phyloP scores from a whole-genome alignment of 2,113 vertebrate genomes.

The Thinocorus orbignyianus region DNA sequence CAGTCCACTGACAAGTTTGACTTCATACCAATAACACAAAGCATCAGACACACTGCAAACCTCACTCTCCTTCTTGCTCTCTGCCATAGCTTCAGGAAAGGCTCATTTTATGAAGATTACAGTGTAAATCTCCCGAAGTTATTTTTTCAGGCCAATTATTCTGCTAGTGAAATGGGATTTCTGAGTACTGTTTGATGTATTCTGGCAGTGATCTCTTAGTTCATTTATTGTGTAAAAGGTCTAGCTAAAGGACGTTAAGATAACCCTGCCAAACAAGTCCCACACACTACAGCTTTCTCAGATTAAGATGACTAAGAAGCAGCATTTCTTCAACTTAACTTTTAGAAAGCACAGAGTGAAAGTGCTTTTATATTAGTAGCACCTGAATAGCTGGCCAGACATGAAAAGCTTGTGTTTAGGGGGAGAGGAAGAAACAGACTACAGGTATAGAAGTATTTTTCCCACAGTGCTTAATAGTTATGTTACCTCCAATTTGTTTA shows the following conservation, averaged over 20 bases:
- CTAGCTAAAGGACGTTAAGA: neutral
- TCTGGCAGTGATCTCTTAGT: neutral
- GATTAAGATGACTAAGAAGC: neutral
- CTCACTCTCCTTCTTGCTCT: neutral
- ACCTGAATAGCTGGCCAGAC: neutral
- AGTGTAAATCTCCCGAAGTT: neutral
- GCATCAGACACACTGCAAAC: neutral
- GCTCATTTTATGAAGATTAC: neutral
- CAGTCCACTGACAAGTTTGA: neutral
- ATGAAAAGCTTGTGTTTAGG: neutral
- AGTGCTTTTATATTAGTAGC: neutral
- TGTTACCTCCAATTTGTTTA: neutral
- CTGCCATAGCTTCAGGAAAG: neutral
- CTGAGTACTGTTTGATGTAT: neutral
- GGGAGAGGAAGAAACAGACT: neutral
- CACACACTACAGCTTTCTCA: neutral
- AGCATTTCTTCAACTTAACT: neutral
- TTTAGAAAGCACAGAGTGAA: neutral
- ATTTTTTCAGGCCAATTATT: constrained; percentile 16
- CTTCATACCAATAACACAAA: neutral
- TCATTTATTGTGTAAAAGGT: neutral
- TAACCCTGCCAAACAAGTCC: neutral
- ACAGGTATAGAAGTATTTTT: neutral
- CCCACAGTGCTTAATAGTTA: neutral
- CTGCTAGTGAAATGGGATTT: neutral